Evolutionary conservation across 2,888 invertebrate species (phyloP).

Genomic region (Clanis bilineata): DNA sequence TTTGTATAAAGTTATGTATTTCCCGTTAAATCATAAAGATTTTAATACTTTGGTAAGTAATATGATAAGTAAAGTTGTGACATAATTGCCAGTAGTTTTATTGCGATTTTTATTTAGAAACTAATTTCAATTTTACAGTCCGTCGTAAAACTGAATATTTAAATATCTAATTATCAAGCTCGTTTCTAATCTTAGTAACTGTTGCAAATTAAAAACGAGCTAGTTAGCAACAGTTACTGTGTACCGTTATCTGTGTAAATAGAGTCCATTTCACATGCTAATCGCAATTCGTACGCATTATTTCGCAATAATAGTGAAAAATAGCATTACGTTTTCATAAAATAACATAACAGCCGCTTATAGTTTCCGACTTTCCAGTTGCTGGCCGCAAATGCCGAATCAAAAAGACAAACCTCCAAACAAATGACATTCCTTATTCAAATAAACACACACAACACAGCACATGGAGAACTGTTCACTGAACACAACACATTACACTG

Average conservation of each 20-base stretch:
- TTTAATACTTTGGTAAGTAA: background rate
- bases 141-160: background rate
- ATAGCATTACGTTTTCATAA: background rate
- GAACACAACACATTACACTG: conserved; percentile 39
- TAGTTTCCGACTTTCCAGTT: conserved; percentile 25
- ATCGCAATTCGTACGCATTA: conserved; percentile 25
- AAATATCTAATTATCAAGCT: background rate
- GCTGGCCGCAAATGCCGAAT: conserved; percentile 16
- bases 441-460: conserved; percentile 20
- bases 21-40: background rate
- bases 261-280: conserved; percentile 37
- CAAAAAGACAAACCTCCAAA: conserved; percentile 26
- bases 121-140: conserved; percentile 5
- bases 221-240: conserved; percentile 13
- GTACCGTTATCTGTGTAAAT: conserved; percentile 39
- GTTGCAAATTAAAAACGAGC: conserved; percentile 6
- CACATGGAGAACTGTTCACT: conserved; percentile 28
- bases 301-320: background rate
- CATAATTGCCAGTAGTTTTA: background rate
- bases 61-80: background rate
- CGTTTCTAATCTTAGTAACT: background rate
- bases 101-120: background rate
- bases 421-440: conserved; percentile 19
- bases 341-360: conserved; percentile 18
- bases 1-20: background rate